A percentile compares a stretch with the other conserved stretches of the same genome.
Conservation (phyloP, 1,140 invertebrate genomes). For the Drosophila simulans region DNA sequence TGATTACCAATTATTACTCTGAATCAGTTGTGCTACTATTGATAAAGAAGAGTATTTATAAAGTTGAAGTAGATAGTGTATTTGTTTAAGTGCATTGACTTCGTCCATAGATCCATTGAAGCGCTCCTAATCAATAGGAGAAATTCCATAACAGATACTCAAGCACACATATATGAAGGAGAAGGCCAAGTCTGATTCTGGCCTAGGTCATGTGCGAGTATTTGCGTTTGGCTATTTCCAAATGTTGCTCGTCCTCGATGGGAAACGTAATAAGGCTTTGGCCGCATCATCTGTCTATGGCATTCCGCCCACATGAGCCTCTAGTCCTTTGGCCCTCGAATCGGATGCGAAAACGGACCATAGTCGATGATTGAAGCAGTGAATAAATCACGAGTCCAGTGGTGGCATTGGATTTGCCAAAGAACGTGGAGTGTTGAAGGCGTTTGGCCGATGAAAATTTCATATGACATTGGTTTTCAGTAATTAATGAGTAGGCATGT, state of each 20-base stretch:
- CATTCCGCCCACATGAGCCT: conserved; percentile 37
- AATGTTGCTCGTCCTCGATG: conserved; percentile 17
- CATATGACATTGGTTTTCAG: background rate
- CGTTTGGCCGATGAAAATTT: conserved; percentile 15
- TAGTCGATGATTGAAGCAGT: conserved; percentile 28
- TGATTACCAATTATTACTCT: too few relatives aligned
- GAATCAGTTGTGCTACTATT: too few relatives aligned
- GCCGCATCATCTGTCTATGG: conserved; percentile 33
- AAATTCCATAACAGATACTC: conserved; percentile 49
- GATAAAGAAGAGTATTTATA: too few relatives aligned
- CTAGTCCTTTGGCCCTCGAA: conserved; percentile 3
- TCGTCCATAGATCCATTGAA: conserved; percentile 42
- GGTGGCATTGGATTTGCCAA: conserved; percentile 18
- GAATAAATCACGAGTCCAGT: conserved; percentile 36
- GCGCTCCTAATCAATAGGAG: conserved; percentile 65
- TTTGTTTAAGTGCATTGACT: conserved; percentile 6
- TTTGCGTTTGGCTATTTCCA: conserved; percentile 39
- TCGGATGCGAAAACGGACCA: conserved; percentile 2
- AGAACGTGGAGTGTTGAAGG: conserved; percentile 12
- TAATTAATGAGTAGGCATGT: background rate
- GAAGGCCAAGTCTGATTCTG: conserved; percentile 26
- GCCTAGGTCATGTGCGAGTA: conserved; percentile 31
- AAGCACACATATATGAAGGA: conserved; percentile 5
- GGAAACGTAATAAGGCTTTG: conserved; percentile 33
- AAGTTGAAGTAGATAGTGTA: too few relatives aligned